Base-by-base conservation (phyloP, 2,888 invertebrate genomes). In the Drosophila mulleri region DNA sequence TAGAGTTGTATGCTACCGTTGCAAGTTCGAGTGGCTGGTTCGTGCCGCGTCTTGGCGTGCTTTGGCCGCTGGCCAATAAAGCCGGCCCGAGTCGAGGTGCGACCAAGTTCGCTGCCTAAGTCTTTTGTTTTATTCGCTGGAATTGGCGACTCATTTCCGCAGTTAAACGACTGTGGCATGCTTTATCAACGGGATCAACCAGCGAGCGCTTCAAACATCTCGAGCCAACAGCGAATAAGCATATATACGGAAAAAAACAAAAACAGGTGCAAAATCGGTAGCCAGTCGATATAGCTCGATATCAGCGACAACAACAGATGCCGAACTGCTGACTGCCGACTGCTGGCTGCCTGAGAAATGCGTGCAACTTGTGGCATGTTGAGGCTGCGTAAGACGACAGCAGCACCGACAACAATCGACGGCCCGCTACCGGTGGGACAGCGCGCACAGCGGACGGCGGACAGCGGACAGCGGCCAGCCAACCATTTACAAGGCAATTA, bases 401-500 rank as follows among this genome's bases (percentile, higher is more conserved):
- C 66, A 65, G 64, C 67, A 61, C 59, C 65, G 66, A 72, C 70
- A 73, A 82, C 72, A 80, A 80, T 83, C 77, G 82, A 79, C 79
- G 72, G 78, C 72, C 87, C 61, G 88, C 80, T 82, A 80, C 85
- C 67, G 85, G 73, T 75, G 78, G 59, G 47, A 78, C 78, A 72
- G 44, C 53, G 23, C 56, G 48, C 18, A 18, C 42, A 11, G 9
- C 41, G 48, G 42, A 18, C 42, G 4, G 9, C 41, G 35, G 37
- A 39, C 37, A 8, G 41, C 8, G 44, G 56, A 45, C 63, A 48
- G 37, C 48, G 57, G 54, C 23, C 53, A 76, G 67, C 72, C 75
- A 57, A 83, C 83, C 83, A 83, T 82, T 90, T 86, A 88, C 87
- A 88, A 90, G 89, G 89, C 86, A 88, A 90, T 90, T 90, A 88